Evolutionary conservation across 2,113 vertebrate species (phyloP).

Genomic region (Sprattus sprattus): DNA sequence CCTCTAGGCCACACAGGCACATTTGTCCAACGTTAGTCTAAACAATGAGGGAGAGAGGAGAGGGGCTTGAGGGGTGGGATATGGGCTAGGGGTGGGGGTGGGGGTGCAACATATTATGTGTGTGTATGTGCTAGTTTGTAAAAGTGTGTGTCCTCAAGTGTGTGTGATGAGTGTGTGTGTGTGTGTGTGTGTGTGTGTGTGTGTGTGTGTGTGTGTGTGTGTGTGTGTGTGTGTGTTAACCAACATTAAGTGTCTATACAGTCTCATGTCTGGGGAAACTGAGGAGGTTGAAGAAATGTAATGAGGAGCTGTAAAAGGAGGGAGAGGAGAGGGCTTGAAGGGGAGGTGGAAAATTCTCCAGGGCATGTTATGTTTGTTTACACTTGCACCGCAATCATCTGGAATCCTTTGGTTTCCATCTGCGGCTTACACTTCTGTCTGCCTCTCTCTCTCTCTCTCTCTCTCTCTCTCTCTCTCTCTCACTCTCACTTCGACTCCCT

Average conservation of each 20-base stretch:
- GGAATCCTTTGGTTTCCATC: background rate
- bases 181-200: background rate
- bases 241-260: background rate
- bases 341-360: slow-evolving; percentile 32
- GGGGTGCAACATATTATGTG: background rate
- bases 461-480: slow-evolving; percentile 39
- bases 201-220: slow-evolving; percentile 10
- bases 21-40: slow-evolving; percentile 68
- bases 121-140: background rate
- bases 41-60: slow-evolving; percentile 55
- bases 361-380: background rate
- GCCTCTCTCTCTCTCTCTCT: background rate
- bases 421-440: background rate
- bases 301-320: slow-evolving; percentile 24
- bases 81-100: slow-evolving; percentile 24
- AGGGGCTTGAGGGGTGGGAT: slow-evolving; percentile 32
- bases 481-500: slow-evolving; percentile 28
- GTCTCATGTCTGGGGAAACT: background rate
- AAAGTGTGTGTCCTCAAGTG: background rate
- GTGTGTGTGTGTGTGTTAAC: background rate
- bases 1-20: slow-evolving; percentile 42
- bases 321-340: slow-evolving; percentile 14
- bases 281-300: background rate
- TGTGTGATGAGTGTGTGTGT: background rate
- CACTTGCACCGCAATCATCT: background rate